Evolutionary conservation across 2,113 vertebrate genomes (phyloP), one percentile per base, ranked within the genome.

Genomic region (Hippocampus zosterae): DNA sequence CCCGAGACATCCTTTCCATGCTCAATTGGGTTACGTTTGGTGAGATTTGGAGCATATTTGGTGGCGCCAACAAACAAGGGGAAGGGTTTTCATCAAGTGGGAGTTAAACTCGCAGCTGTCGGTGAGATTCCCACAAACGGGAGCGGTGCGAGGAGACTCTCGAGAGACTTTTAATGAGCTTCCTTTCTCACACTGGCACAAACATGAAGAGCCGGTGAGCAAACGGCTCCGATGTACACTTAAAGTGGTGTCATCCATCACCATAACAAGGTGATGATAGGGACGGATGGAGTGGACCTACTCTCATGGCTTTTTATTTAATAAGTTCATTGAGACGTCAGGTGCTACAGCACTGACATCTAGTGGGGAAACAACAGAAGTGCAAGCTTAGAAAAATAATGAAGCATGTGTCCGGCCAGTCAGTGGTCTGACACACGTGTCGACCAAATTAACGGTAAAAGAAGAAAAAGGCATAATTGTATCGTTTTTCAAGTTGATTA

Each of bases 11-110:
- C 52, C 52, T 11, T 55, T n/a, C 21, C 52, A 55, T 23, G 52
- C 21, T 23, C 9, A 4, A 9, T 1, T 8, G n/a, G 8, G 23
- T n/a, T 21, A 53, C 23, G 21, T 61, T 61, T 61, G 8, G 25
- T 16, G 52, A 53, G 52, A 53, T 53, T n/a, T 53, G 52, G n/a
- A 4, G 52, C 52, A n/a, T 0, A 23, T 52, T 52, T 52, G 46
- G 15, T 48, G 48, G 19, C 1, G 18, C 48, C 5, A 11, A 81
- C 74, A 84, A 67, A 69, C 12, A 4, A 69, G 60, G 64, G 75
- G 78, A 63, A 64, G 5, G 75, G 71, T 89, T 92, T 90, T 92
- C 92, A 92, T 90, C 91, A 82, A 75, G 77, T 87, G 85, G 72
- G 53, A 68, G 81, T 76, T 76, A 53, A 79, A 76, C 74, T 40